Base-by-base conservation (phyloP, 2,113 vertebrate species). In the Procavia capensis region DNA sequence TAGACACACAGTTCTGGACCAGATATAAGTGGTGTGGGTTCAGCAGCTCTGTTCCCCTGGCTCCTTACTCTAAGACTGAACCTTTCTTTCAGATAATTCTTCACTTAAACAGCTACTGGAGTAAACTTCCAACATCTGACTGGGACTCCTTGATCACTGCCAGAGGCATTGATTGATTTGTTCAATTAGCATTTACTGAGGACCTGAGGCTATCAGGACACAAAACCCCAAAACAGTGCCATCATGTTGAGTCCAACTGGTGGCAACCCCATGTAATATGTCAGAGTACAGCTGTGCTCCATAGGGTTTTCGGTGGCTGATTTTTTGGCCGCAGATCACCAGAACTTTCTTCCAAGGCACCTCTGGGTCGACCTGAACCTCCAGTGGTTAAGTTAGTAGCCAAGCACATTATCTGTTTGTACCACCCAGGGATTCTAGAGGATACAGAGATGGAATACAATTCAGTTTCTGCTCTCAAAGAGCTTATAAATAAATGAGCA, bases 401-500 rank as follows among this genome's bases (percentile, higher is more conserved):
- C 6, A 14, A 72, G 2, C 36, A 20, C 9, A 9, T 72, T 72
- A 72, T 39, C 8, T 5, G 9, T 36, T 22, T 72, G 70, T 27
- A 72, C 9, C 70, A 39, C 36, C n/a, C 34, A 36, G 8, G 68
- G 36, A 36, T 36, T 72, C 63, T 34, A 19, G 36, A 88, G n/a
- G 57, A 94, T n/a, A 76, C 29, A 36, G 79, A 95, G 83, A 14
- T 95, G 74, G 74, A 95, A 59, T 93, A 75, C 14, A 89, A 78
- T 47, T 75, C 68, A 54, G 59, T 70, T 78, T 31, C 29, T 95
- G 29, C 41, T 93, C 31, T 85, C 86, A 68, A 90, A 11, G 36
- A 94, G 25, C 70, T 93, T 79, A 82, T 81, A 92, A 92, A 92
- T 95, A 85, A 91, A 93, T 29, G 3, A 50, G 34, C 63, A 83